Base-by-base conservation (phyloP, 2,113 vertebrate species). In the Odobenus rosmarus region DNA sequence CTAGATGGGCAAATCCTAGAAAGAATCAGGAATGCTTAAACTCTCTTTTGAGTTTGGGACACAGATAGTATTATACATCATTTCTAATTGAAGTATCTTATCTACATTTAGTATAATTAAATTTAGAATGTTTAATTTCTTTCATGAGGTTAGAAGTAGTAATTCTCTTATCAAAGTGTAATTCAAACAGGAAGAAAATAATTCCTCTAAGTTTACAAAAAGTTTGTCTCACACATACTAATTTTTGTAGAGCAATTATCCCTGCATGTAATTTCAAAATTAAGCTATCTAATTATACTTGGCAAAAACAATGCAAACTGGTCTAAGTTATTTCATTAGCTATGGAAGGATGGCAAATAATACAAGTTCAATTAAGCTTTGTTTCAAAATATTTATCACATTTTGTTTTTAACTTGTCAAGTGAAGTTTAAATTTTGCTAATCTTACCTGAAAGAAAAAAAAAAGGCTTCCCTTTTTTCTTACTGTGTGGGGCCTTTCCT, bases 31-130 rank as follows among this genome's bases (percentile, higher is more conserved):
- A 95, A 74, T 86, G 42, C 11, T 87, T 91, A 69, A 79, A 89
- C 26, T 91, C 64, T 94, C 76, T 76, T 59, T 76, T 59, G 92
- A 49, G n/a, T 80, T 88, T 92, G 51, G 42, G 51, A 69, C 31
- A 71, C 13, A 31, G 51, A 77, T 28, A 49, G 57, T 76, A 59
- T 81, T 74, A 95, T 71, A 86, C 5, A n/a, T 69, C 86, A 79
- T 91, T 94, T 94, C 57, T 82, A 82, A 46, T 51, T 93, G 64
- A 69, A 88, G 19, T 81, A 28, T 46, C 59, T 88, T 95, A 83
- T 76, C 61, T 24, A 19, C 92, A 31, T 74, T 91, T 42, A 95
- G 12, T 93, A 49, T 93, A 96, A 94, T 95, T 96, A 95, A 81
- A 82, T 91, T 55, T 89, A 88, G 42, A 94, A 64, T 85, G 64